Conservation (phyloP, 2,113 vertebrate genomes). For the Phylloscopus whistleri region DNA sequence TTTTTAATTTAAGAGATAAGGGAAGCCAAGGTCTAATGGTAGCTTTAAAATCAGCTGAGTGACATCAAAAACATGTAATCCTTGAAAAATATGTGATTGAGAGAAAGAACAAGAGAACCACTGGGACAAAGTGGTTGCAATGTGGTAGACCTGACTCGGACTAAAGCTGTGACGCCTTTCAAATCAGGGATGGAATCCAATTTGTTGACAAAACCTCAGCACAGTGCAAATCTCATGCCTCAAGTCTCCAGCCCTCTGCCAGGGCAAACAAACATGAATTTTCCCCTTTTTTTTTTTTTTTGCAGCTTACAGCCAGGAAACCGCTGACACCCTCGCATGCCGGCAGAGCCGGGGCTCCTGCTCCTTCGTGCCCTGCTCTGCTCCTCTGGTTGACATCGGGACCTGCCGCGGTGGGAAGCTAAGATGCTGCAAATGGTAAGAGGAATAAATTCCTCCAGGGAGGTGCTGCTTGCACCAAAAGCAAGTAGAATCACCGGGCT, state of each 20-base stretch:
- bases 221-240: fast-evolving
- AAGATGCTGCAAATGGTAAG: constrained; percentile 59
- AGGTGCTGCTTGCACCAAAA: neutral
- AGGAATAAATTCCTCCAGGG: neutral
- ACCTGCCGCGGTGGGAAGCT: constrained; percentile 32
- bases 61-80: neutral
- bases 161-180: neutral
- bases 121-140: neutral
- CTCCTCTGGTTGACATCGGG: neutral
- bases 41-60: neutral
- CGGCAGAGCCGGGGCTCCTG: constrained; percentile 24
- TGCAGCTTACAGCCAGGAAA: constrained; percentile 19
- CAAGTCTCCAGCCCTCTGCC: neutral
- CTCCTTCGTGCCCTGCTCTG: neutral
- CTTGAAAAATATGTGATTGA: neutral
- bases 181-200: neutral
- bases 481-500: neutral
- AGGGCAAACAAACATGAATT: neutral
- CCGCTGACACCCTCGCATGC: neutral
- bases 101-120: neutral
- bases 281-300: neutral
- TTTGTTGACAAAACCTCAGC: neutral
- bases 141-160: neutral
- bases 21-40: neutral
- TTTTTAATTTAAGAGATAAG: neutral